Percentiles rank a stretch among this genome's conserved stretches.
phyloP scores from a whole-genome alignment of 1,140 invertebrate species.

The Phenacoccus solenopsis region DNA sequence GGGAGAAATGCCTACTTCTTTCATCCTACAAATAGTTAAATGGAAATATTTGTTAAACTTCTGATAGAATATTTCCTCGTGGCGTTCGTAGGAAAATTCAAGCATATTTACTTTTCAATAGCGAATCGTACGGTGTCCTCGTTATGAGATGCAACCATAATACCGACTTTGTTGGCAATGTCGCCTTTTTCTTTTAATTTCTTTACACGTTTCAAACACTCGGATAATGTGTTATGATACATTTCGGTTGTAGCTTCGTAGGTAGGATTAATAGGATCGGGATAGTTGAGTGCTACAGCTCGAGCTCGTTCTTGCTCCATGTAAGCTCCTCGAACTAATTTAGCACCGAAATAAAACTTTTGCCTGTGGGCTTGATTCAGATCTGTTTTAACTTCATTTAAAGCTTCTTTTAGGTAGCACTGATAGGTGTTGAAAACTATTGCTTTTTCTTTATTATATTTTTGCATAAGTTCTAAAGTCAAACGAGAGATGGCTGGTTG shows the following conservation, averaged over 20 bases:
- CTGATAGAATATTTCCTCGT: background rate
- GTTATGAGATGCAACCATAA: slow-evolving; percentile 98
- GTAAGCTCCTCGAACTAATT: slow-evolving; percentile 95
- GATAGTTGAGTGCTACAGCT: slow-evolving; percentile 76
- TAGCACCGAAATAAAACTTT: slow-evolving; percentile 96
- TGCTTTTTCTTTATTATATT: slow-evolving; percentile 80
- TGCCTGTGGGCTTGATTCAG: slow-evolving; percentile 87
- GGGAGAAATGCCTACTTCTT: slow-evolving; percentile 74
- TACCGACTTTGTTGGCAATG: slow-evolving; percentile 63
- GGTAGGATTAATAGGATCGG: slow-evolving; percentile 84
- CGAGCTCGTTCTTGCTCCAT: slow-evolving; percentile 90
- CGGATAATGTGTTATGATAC: slow-evolving; percentile 75
- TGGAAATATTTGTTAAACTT: background rate
- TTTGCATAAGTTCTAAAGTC: slow-evolving; percentile 95
- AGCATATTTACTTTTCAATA: slow-evolving; percentile 60
- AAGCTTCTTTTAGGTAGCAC: slow-evolving; percentile 89
- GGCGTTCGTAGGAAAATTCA: background rate
- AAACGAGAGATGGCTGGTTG: slow-evolving; percentile 96
- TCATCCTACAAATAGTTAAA: slow-evolving; percentile 52
- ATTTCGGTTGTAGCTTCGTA: slow-evolving; percentile 86
- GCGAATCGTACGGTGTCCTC: slow-evolving; percentile 93
- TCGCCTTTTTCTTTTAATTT: slow-evolving; percentile 52
- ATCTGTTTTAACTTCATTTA: slow-evolving; percentile 78
- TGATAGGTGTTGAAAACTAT: slow-evolving; percentile 99
- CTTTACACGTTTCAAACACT: slow-evolving; percentile 73